Evolutionary conservation across 2,113 vertebrate genomes (phyloP).

Genomic region (Syngnathus scovelli): DNA sequence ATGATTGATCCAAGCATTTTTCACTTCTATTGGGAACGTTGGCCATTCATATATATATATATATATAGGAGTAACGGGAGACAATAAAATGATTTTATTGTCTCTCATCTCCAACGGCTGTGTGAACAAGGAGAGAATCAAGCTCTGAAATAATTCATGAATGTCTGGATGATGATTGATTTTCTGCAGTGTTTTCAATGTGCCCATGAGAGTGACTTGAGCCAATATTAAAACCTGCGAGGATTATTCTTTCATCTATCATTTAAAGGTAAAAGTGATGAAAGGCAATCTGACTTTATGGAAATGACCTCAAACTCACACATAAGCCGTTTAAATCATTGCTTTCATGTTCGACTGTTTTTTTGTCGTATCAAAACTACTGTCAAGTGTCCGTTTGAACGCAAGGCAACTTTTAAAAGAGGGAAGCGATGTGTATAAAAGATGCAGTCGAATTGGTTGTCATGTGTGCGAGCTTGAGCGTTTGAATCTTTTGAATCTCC

Average conservation of each 20-base stretch:
- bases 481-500: too few relatives aligned
- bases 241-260: constrained; percentile 52
- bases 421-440: too few relatives aligned
- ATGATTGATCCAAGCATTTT: too few relatives aligned
- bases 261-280: constrained; percentile 40
- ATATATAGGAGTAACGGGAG: not conserved
- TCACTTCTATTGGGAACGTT: too few relatives aligned
- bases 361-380: not conserved
- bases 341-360: not conserved
- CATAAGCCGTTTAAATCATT: constrained; percentile 2
- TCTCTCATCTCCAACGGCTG: constrained; percentile 36
- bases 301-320: constrained; percentile 6
- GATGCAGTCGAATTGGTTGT: too few relatives aligned
- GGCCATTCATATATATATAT: too few relatives aligned
- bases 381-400: too few relatives aligned
- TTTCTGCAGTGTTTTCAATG: constrained; percentile 32
- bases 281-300: constrained; percentile 5
- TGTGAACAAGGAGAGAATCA: constrained; percentile 24
- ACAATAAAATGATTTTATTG: constrained; percentile 6
- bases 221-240: constrained; percentile 38
- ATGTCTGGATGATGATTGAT: constrained; percentile 53
- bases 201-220: constrained; percentile 3
- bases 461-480: too few relatives aligned
- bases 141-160: constrained; percentile 44
- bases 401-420: not conserved